Percentiles rank a stretch among this genome's conserved stretches.
Conservation (phyloP, 2,888 invertebrate species). For the Syrista parreyssii region DNA sequence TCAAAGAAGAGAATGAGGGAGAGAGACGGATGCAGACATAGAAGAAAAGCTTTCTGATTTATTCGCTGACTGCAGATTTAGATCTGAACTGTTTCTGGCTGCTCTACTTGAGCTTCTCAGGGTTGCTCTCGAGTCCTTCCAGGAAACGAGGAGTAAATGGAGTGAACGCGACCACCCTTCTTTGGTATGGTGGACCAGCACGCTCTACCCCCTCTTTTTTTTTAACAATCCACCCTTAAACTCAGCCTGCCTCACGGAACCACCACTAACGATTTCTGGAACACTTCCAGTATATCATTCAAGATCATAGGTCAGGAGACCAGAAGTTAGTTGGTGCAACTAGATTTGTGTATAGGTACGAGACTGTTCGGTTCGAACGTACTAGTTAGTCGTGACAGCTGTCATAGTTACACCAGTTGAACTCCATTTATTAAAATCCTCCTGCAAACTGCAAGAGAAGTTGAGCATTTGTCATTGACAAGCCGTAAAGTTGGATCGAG, state of each 20-base stretch:
- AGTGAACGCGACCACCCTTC: conserved; percentile 11
- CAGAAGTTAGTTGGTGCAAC: not conserved
- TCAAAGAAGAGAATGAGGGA: not conserved
- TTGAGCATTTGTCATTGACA: not conserved
- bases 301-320: not conserved
- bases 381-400: not conserved
- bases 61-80: conserved; percentile 28
- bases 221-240: not conserved
- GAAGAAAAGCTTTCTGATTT: conserved; percentile 34
- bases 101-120: not conserved
- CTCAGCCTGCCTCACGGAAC: not conserved
- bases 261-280: not conserved
- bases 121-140: not conserved
- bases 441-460: not conserved
- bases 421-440: not conserved
- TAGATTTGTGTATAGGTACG: not conserved
- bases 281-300: not conserved
- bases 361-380: not conserved
- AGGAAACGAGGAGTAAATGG: conserved; percentile 24
- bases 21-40: not conserved
- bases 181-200: not conserved
- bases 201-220: not conserved
- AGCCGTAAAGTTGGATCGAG: not conserved
- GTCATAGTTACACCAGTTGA: not conserved
- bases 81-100: conserved; percentile 15